phyloP scores from a whole-genome alignment of 2,888 invertebrate genomes.

The Argyresthia albistria region DNA sequence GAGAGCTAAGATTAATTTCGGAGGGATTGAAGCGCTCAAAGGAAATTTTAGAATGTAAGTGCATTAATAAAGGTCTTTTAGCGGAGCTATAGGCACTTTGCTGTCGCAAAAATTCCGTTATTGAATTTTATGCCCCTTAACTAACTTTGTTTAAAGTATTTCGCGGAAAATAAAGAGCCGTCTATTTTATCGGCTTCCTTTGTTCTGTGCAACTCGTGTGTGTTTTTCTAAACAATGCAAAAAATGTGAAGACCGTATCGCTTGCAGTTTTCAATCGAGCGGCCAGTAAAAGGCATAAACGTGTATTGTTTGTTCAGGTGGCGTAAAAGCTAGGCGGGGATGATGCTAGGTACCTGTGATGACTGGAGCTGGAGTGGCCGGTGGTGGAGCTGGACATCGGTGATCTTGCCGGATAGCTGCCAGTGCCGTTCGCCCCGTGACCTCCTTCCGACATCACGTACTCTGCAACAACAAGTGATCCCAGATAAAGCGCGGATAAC shows the following conservation, averaged over 20 bases:
- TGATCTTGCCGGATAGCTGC: constrained; percentile 47
- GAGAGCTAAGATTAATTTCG: constrained; percentile 65
- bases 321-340: too few species aligned
- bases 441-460: constrained; percentile 59
- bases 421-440: constrained; percentile 26
- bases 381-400: constrained; percentile 64
- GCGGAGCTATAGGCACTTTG: constrained; percentile 42
- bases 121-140: constrained; percentile 50
- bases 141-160: background rate
- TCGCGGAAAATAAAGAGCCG: background rate
- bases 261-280: too few species aligned
- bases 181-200: too few species aligned
- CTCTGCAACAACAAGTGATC: constrained; percentile 36
- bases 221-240: too few species aligned
- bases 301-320: too few species aligned
- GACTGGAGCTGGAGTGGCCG: constrained; percentile 62
- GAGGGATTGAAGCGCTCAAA: constrained; percentile 53
- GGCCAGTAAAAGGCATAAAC: too few species aligned
- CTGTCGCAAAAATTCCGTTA: constrained; percentile 56
- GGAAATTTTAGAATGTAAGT: constrained; percentile 67
- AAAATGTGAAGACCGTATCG: too few species aligned
- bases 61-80: constrained; percentile 64
- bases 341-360: constrained; percentile 49
- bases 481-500: too few species aligned
- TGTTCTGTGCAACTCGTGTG: too few species aligned